Percentiles rank a stretch among this genome's conserved stretches.
Conservation (phyloP, 2,797 vertebrate genomes). For the Coregonus ussuriensis region DNA sequence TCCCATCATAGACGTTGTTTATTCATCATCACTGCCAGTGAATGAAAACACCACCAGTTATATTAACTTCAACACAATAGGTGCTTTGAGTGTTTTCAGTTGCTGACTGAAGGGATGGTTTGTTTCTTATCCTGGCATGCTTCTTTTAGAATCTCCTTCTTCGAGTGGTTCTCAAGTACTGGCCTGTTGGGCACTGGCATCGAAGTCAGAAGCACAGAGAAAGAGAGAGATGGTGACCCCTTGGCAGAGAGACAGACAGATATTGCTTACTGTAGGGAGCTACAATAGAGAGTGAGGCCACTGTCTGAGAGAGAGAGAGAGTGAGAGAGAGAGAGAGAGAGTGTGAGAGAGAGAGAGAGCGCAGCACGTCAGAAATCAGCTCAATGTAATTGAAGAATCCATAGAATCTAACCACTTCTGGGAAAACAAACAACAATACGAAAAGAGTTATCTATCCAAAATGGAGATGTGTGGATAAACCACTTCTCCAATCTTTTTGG, state of each 20-base stretch:
- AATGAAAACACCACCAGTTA: neutral
- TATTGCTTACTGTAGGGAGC: neutral
- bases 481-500: too few relatives aligned
- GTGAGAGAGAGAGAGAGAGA: neutral
- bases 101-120: neutral
- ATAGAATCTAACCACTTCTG: too few relatives aligned
- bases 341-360: neutral
- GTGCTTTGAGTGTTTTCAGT: neutral
- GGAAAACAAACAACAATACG: too few relatives aligned
- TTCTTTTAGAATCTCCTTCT: neutral
- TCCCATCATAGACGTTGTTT: neutral
- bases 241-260: slow-evolving; percentile 2
- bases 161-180: slow-evolving; percentile 2
- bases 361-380: too few relatives aligned
- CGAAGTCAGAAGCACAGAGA: slow-evolving; percentile 6
- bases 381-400: too few relatives aligned
- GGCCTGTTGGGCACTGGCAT: neutral
- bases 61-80: neutral
- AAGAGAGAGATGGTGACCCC: neutral
- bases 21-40: slow-evolving; percentile 5
- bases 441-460: too few relatives aligned
- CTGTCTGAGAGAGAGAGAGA: neutral
- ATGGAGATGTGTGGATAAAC: too few relatives aligned
- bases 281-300: neutral
- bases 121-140: slow-evolving; percentile 3